Percentiles rank a stretch among this genome's conserved stretches.
Conservation (phyloP, 2,888 invertebrate genomes). For the Lissocephala sabroskyi region DNA sequence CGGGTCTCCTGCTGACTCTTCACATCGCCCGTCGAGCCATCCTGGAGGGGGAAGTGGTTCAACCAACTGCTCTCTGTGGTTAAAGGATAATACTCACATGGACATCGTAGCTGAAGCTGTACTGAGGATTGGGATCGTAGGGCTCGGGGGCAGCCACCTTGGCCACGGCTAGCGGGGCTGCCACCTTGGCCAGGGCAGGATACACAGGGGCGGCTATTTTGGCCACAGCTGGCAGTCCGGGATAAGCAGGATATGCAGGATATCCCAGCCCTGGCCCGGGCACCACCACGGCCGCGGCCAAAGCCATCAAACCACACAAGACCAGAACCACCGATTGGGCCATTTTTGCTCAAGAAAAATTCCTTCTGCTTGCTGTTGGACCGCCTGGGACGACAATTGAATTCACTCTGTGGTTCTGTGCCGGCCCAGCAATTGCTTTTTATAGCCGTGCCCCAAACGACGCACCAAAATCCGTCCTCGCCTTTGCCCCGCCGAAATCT, state of each 20-base stretch:
- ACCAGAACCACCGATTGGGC: conserved; percentile 68
- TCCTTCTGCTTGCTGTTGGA: conserved; percentile 36
- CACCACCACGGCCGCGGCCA: conserved; percentile 64
- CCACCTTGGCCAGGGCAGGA: conserved; percentile 50
- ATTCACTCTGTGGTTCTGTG: conserved; percentile 69
- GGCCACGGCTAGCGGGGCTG: conserved; percentile 44
- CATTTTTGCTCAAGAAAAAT: conserved; percentile 42
- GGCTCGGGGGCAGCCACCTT: conserved; percentile 67
- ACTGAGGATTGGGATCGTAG: conserved; percentile 75
- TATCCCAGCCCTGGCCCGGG: conserved; percentile 51
- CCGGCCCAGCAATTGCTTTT: conserved; percentile 60
- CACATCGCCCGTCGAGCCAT: conserved; percentile 74
- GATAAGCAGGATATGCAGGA: conserved; percentile 48
- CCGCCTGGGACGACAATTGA: conserved; percentile 69
- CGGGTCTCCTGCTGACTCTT: conserved; percentile 75
- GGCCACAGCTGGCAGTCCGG: conserved; percentile 33
- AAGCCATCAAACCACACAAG: conserved; percentile 61
- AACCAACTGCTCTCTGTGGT: too few relatives aligned
- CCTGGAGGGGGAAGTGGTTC: conserved; percentile 38
- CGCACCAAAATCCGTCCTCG: conserved; percentile 36
- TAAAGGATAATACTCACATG: conserved; percentile 67
- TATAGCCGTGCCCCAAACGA: conserved; percentile 45
- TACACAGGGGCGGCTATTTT: conserved; percentile 46
- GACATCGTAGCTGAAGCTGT: conserved; percentile 75
- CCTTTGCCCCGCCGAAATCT: conserved; percentile 24